Conservation (phyloP, 1,140 invertebrate genomes). For the Oryctes rhinoceros region DNA sequence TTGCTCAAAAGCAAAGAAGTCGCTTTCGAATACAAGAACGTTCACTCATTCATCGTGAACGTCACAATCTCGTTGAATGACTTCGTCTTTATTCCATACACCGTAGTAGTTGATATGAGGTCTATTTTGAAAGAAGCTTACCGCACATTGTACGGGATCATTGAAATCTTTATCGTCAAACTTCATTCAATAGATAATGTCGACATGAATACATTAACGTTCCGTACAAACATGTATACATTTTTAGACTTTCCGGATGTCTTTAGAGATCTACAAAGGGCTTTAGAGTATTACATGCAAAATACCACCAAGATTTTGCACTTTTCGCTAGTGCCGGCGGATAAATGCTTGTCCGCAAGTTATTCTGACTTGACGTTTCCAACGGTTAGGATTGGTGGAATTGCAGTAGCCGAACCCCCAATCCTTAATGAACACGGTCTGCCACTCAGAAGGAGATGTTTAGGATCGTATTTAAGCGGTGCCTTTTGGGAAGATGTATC, state of each 20-base stretch:
- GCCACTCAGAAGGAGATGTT: neutral
- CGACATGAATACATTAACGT: neutral
- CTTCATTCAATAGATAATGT: neutral
- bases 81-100: neutral
- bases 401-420: neutral
- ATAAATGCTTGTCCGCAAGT: neutral
- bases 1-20: neutral
- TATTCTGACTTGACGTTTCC: neutral
- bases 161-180: neutral
- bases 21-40: neutral
- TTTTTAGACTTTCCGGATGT: neutral
- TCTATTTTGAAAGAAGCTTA: neutral
- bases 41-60: neutral
- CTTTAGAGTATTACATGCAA: neutral
- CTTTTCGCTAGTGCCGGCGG: neutral
- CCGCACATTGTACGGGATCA: neutral
- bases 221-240: neutral
- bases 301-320: neutral
- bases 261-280: neutral
- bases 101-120: neutral
- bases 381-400: neutral
- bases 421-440: constrained; percentile 9
- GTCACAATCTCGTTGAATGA: neutral
- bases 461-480: neutral
- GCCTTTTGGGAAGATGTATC: neutral